Base-by-base conservation (phyloP, 1,140 invertebrate species). In the Coenobita brevimanus region DNA sequence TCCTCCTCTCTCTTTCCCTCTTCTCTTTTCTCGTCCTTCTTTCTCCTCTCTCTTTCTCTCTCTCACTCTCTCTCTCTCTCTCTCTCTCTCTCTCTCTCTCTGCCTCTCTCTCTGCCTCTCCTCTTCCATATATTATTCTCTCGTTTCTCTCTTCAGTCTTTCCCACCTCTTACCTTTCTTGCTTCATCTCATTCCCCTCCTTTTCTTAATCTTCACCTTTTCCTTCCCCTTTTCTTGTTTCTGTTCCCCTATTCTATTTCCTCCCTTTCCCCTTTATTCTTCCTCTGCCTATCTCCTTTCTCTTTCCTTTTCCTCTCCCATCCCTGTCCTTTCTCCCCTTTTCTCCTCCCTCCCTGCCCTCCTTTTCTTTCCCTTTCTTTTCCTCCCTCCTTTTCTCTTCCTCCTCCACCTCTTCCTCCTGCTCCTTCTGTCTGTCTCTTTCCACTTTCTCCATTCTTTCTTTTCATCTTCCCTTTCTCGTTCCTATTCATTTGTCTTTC, bases 361-460 rank as follows among this genome's bases (percentile, higher is more conserved):
- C 54, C 54, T 57, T 57, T n/a, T 57, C 54, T n/a, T n/a, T 57
- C 54, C n/a, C 54, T 57, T 57, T n/a, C 54, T n/a, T n/a, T 57
- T n/a, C 54, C 54, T 57, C 54, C 10, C 54, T 57, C 54, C 10
- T 57, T n/a, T 57, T n/a, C n/a, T 57, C 54, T n/a, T n/a, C 54
- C n/a, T n/a, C 54, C 54, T 57, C 54, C 54, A 13, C 54, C 54
- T 57, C n/a, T n/a, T n/a, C 13, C n/a, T n/a, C 54, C n/a, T 57
- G 10, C n/a, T 10, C 54, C n/a, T n/a, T 10, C n/a, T 10, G 10
- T n/a, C n/a, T n/a, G 10, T n/a, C n/a, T n/a, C 54, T 57, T 57
- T n/a, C 54, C n/a, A 13, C 54, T n/a, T n/a, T n/a, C n/a, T n/a
- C 13, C n/a, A n/a, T n/a, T n/a, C n/a, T 57, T n/a, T n/a, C n/a